These are phyloP conservation scores for Ara ararauna DNA, from an alignment of 2,797 vertebrate genomes.

Conservation along the genomic window DNA sequence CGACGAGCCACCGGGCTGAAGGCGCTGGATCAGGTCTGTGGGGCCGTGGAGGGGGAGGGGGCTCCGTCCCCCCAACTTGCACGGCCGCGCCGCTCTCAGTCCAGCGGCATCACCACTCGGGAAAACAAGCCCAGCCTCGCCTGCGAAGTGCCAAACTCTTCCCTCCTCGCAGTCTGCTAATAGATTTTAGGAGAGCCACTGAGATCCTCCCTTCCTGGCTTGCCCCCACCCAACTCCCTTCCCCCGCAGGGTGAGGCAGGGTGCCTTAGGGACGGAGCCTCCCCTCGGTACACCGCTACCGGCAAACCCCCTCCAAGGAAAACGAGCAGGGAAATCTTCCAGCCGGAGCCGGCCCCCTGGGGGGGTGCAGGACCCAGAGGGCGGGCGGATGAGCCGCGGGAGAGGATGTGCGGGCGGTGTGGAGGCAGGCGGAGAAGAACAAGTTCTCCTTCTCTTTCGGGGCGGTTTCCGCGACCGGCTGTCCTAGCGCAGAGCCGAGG, in stretches of 20 bases:
- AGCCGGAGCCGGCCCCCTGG: background rate
- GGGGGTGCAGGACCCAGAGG: background rate
- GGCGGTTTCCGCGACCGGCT: background rate
- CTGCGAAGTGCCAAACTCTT: slow-evolving; percentile 61
- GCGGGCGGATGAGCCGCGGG: slow-evolving; percentile 1
- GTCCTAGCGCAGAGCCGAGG: background rate
- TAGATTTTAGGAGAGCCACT: slow-evolving; percentile 59
- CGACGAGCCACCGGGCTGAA: background rate
- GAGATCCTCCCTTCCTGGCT: slow-evolving; percentile 68
- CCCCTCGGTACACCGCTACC: background rate
- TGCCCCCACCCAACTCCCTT: slow-evolving; percentile 66
- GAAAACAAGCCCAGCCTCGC: slow-evolving; percentile 29
- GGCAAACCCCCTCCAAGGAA: background rate
- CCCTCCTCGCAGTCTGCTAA: slow-evolving; percentile 31
- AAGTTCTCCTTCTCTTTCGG: slow-evolving; percentile 23
- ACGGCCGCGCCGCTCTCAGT: slow-evolving; percentile 15
- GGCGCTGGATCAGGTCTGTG: background rate
- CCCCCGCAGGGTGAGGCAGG: slow-evolving; percentile 59
- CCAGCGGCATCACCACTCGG: slow-evolving; percentile 30
- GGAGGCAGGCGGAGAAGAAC: background rate
- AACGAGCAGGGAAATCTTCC: background rate
- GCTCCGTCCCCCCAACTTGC: background rate
- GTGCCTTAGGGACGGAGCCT: slow-evolving; percentile 7
- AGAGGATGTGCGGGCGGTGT: slow-evolving; percentile 2
- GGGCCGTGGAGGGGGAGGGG: background rate